Base-by-base conservation (phyloP, 2,797 vertebrate genomes). In the Sebastes taczanowskii region DNA sequence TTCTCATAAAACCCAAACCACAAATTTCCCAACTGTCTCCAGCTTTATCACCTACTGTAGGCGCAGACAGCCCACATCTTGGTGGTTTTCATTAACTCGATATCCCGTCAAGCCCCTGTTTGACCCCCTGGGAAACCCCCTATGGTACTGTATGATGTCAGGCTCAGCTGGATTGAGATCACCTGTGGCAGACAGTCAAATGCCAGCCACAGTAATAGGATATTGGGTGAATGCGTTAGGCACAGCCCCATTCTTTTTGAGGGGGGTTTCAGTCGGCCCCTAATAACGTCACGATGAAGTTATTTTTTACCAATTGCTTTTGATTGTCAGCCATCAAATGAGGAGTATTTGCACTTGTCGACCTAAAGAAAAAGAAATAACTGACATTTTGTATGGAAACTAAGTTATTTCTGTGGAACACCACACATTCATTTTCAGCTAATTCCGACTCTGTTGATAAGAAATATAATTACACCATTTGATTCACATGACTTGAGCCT, bases 11-110 rank as follows among this genome's bases (percentile, higher is more conserved):
- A 84, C 53, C 68, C 65, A 83, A 82, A 80, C 84, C 78, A 81
- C 83, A 88, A 80, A 88, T 87, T 88, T 87, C 84, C 87, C 84
- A 82, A 70, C 74, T 67, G 85, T 91, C 91, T 90, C 64, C 74
- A 66, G 73, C 77, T 83, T 88, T 85, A 87, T 82, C 73, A 77
- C 83, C 78, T 64, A 64, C 64, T 63, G 67, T 78, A 77, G 70
- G 66, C 75, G 16, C 77, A 64, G 66, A 86, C 80, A 52, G 32
- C 74, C 62, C 66, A 58, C 79, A 49, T 62, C 68, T 72, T 29
- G 30, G 81, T 78, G 83, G 70, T 84, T 90, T 89, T 89, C 75
- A 90, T 91, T 82, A 88, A 88, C 55, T 85, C 22, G 6, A 82
- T 84, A 88, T 80, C 68, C 66, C 23, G 52, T 56, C 56, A 75